phyloP scores from a whole-genome alignment of 2,888 invertebrate species.

The Sipunculus nudus region DNA sequence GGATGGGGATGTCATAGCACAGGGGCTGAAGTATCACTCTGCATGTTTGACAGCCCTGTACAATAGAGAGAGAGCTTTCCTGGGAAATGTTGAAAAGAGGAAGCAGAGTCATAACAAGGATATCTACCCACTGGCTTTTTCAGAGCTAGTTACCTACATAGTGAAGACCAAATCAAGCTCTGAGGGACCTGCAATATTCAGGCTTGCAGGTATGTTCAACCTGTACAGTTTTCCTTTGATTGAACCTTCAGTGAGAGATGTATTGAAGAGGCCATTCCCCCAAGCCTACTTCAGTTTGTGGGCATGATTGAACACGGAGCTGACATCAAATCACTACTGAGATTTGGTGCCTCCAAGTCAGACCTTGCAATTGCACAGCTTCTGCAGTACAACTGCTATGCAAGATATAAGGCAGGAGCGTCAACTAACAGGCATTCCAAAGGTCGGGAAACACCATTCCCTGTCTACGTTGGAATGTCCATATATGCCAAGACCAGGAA shows the following conservation, averaged over 20 bases:
- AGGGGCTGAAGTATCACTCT: too few species aligned
- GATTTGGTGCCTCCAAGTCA: slow-evolving; percentile 18
- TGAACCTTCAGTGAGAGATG: slow-evolving; percentile 27
- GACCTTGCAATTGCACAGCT: slow-evolving; percentile 29
- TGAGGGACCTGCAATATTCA: slow-evolving; percentile 26
- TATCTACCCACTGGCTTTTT: too few species aligned
- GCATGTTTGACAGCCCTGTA: too few species aligned
- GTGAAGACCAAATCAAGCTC: slow-evolving; percentile 24
- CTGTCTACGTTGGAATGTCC: slow-evolving; percentile 31
- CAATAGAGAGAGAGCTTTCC: too few species aligned
- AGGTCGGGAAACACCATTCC: slow-evolving; percentile 26
- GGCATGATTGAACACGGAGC: slow-evolving; percentile 23
- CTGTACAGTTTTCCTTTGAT: slow-evolving; percentile 30
- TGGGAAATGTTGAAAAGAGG: too few species aligned
- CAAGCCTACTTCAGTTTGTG: slow-evolving; percentile 23
- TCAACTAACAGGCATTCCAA: slow-evolving; percentile 14
- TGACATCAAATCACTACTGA: slow-evolving; percentile 28
- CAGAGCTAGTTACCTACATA: slow-evolving; percentile 34
- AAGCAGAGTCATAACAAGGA: too few species aligned
- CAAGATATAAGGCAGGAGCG: slow-evolving; percentile 16
- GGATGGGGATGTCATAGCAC: too few species aligned
- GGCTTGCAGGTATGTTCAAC: slow-evolving; percentile 26
- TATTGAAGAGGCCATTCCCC: slow-evolving; percentile 25
- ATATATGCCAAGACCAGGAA: slow-evolving; percentile 40
- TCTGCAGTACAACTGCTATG: slow-evolving; percentile 24